Evolutionary conservation across 2,888 invertebrate genomes (phyloP), one percentile per base, ranked within the genome.

Genomic region (Mesoligia furuncula): DNA sequence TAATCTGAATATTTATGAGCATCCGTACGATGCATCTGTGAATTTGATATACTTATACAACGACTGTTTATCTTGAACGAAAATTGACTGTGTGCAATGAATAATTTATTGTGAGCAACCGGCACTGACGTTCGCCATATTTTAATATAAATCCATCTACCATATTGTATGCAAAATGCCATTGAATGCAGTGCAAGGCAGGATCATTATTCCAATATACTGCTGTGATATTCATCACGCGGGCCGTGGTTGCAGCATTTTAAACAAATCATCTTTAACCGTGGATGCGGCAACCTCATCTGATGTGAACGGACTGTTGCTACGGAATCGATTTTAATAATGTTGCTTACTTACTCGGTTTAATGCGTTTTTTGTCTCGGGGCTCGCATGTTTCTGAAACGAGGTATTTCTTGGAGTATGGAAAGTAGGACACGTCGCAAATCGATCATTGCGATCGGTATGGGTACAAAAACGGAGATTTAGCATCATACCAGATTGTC

Each of bases 161-260:
- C 95, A 95, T 96, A 96, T 96, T 96, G 96, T 96, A 96, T 96
- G 96, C 96, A 96, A 96, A 96, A 96, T 96, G 93, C 95, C 95
- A 96, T 96, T 96, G 96, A 96, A 96, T 95, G 94, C 96, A 93
- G 95, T 95, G 95, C 95, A 95, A 94, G 95, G 90, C 94, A 91
- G 96, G 95, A 96, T 96, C 96, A 96, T 96, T 96, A 96, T 96
- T 95, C 95, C 94, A 95, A 95, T 95, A 95, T 93, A 93, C 94
- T 95, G 93, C 93, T 92, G 94, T 92, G 96, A 96, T 96, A 96
- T 96, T 95, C 96, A 96, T 96, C 96, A 96, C 93, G 91, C 90
- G 87, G 91, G 89, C 91, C 91, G 92, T 93, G 93, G 94, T 93
- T 94, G 94, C 94, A 92, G 95, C 90, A 94, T 96, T 96, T 96